Conservation (phyloP, 2,113 vertebrate genomes). For the Lanius collurio region DNA sequence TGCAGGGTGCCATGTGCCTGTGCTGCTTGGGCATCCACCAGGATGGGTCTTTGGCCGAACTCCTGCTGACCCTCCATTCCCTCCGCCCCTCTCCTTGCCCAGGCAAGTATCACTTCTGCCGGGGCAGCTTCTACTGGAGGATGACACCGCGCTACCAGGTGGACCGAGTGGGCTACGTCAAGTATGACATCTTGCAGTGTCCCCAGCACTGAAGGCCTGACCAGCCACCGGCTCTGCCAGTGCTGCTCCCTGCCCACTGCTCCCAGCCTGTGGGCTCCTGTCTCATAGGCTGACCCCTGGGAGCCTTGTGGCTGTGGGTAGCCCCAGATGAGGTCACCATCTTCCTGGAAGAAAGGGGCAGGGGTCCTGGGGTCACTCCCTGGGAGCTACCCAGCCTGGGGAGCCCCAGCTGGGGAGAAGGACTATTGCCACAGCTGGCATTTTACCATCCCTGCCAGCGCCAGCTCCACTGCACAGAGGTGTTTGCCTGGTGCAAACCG, state of each 20-base stretch:
- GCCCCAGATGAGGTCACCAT: background rate
- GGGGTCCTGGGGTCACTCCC: background rate
- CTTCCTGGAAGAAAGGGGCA: background rate
- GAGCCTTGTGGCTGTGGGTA: background rate
- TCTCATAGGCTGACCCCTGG: background rate
- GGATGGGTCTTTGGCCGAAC: fast-evolving
- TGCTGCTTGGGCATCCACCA: fast-evolving
- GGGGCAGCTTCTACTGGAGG: constrained; percentile 56
- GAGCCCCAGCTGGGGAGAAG: background rate
- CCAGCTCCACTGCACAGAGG: background rate
- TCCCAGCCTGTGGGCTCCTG: background rate
- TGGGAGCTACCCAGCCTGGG: background rate
- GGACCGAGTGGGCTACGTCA: constrained; percentile 52
- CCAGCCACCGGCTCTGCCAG: fast-evolving
- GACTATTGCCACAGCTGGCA: background rate
- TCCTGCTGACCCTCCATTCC: background rate
- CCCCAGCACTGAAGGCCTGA: constrained; percentile 14
- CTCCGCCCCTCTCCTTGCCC: background rate
- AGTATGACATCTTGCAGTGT: constrained; percentile 60
- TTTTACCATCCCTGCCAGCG: background rate
- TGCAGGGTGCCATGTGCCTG: background rate
- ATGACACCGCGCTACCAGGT: constrained; percentile 38
- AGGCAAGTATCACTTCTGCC: constrained; percentile 63
- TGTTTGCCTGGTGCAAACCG: background rate
- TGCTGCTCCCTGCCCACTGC: background rate